A percentile compares a stretch with the other conserved stretches of the same genome.
phyloP scores from a whole-genome alignment of 2,797 vertebrate genomes.

The Cuniculus paca region DNA sequence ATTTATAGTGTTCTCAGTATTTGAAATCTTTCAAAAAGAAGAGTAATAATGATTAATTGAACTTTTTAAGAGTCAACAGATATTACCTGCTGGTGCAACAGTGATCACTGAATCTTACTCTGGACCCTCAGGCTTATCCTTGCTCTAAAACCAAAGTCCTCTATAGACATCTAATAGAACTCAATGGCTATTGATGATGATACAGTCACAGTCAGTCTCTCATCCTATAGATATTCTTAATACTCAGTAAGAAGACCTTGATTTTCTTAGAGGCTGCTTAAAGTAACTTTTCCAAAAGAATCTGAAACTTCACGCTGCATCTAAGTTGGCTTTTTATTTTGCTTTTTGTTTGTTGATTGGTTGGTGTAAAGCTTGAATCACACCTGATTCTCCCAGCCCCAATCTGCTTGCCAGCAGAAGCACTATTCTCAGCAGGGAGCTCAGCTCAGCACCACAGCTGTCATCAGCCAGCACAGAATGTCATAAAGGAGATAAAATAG shows the following conservation, averaged over 20 bases:
- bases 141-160: background rate
- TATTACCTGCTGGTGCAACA: background rate
- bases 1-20: conserved; percentile 53
- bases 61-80: conserved; percentile 33
- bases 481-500: background rate
- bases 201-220: background rate
- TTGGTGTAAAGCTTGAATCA: background rate
- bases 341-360: background rate
- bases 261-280: conserved; percentile 46
- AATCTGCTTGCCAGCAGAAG: background rate
- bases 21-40: conserved; percentile 68
- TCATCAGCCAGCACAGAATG: background rate
- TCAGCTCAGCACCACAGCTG: background rate
- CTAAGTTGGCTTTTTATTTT: background rate
- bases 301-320: background rate
- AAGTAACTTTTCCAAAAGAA: conserved; percentile 46
- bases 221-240: background rate
- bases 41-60: conserved; percentile 50
- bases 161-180: background rate
- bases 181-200: background rate
- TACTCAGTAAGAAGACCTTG: background rate
- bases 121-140: background rate
- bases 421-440: background rate
- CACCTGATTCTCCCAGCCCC: background rate
- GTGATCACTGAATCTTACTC: background rate